Conservation (phyloP, 1,140 invertebrate species). For the Brachionus asplanchnoidis region DNA sequence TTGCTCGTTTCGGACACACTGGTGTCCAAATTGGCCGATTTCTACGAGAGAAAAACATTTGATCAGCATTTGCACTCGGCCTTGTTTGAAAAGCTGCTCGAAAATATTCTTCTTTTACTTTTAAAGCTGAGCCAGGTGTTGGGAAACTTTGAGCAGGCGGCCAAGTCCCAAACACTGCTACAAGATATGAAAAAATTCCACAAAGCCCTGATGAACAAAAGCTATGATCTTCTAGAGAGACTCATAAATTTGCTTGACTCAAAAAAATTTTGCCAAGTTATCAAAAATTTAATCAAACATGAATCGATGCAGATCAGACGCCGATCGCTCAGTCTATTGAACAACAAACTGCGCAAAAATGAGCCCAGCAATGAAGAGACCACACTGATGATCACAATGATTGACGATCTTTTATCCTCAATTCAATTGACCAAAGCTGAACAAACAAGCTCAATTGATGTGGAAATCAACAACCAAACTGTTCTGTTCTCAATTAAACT, state of each 20-base stretch:
- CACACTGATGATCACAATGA: slow-evolving; percentile 48
- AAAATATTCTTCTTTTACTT: slow-evolving; percentile 47
- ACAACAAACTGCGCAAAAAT: slow-evolving; percentile 68
- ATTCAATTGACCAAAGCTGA: slow-evolving; percentile 43
- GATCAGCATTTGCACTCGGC: neutral
- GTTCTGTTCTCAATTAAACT: slow-evolving; percentile 75
- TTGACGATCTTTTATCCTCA: slow-evolving; percentile 60
- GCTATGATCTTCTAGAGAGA: slow-evolving; percentile 64
- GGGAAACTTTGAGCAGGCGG: slow-evolving; percentile 59
- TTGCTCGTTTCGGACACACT: neutral
- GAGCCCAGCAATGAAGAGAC: slow-evolving; percentile 61
- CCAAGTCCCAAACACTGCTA: slow-evolving; percentile 42
- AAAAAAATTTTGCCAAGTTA: slow-evolving; percentile 66
- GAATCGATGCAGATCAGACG: slow-evolving; percentile 66
- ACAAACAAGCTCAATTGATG: slow-evolving; percentile 42
- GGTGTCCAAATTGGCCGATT: neutral
- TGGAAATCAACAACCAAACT: slow-evolving; percentile 67
- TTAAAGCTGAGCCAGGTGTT: slow-evolving; percentile 66
- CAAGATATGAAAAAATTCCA: slow-evolving; percentile 66
- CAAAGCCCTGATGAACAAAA: slow-evolving; percentile 69
- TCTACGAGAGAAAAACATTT: neutral
- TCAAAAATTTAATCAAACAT: slow-evolving; percentile 67
- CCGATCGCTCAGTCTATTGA: slow-evolving; percentile 76
- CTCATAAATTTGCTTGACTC: slow-evolving; percentile 44
- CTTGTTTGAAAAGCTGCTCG: neutral